Evolutionary conservation across 2,113 vertebrate genomes (phyloP).

Genomic region (Heliornis fulica): DNA sequence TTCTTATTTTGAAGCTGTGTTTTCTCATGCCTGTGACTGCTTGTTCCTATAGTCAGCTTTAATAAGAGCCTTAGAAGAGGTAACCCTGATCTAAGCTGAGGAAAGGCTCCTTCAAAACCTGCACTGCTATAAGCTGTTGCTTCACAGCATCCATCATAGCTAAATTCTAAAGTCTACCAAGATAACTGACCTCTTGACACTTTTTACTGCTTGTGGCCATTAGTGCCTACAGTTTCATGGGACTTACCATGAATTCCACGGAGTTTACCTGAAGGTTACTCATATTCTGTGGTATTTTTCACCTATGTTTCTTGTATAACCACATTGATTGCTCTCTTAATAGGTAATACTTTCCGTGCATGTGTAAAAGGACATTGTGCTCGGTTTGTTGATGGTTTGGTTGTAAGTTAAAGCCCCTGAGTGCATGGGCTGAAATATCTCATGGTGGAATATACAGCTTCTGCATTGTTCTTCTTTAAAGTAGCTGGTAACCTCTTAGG

Average conservation of each 20-base stretch:
- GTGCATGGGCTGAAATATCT: not conserved
- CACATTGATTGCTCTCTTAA: not conserved
- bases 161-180: not conserved
- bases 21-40: not conserved
- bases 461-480: not conserved
- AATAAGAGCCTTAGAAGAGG: not conserved
- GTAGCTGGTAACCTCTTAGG: accelerated
- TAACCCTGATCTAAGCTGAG: not conserved
- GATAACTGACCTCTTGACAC: not conserved
- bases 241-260: not conserved
- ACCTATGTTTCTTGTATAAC: not conserved
- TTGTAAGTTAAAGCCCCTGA: not conserved
- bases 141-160: not conserved
- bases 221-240: not conserved
- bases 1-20: not conserved
- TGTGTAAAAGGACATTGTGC: not conserved
- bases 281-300: not conserved
- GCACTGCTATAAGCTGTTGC: not conserved
- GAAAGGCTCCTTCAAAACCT: not conserved
- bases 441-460: not conserved
- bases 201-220: not conserved
- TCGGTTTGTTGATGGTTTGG: not conserved
- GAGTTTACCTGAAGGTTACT: not conserved
- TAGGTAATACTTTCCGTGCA: not conserved
- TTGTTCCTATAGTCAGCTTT: not conserved